A percentile compares a stretch with the other conserved stretches of the same genome.
Evolutionary conservation across 2,113 vertebrate genomes (phyloP).

Genomic region (Zosterops lateralis): DNA sequence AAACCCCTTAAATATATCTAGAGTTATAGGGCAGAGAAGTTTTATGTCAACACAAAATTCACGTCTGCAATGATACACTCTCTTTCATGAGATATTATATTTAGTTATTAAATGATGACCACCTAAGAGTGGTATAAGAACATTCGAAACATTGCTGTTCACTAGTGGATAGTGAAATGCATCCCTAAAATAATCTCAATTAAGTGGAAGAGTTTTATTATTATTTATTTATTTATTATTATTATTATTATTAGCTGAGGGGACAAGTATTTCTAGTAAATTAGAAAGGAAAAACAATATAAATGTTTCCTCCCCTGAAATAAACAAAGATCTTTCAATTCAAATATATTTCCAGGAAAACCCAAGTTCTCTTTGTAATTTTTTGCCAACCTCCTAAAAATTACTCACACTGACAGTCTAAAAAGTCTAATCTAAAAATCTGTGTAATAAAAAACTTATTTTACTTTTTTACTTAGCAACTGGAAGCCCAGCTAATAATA

Average conservation of each 20-base stretch:
- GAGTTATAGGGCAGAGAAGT: neutral
- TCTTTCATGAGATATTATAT: neutral
- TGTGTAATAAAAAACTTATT: neutral
- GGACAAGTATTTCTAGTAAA: neutral
- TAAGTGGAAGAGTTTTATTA: neutral
- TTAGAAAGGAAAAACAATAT: neutral
- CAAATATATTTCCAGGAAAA: neutral
- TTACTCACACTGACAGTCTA: neutral
- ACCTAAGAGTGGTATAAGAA: neutral
- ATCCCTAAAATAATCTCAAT: neutral
- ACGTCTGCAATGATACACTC: neutral
- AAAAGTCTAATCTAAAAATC: neutral
- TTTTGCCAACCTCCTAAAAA: neutral
- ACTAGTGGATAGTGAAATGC: neutral
- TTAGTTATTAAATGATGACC: neutral
- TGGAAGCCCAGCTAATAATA: neutral
- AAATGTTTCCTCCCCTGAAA: neutral
- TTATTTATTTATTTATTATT: neutral
- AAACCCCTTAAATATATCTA: neutral
- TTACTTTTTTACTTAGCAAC: neutral
- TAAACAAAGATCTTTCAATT: neutral
- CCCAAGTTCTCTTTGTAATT: neutral
- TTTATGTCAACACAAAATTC: neutral
- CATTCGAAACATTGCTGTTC: neutral
- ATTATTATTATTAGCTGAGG: neutral